Percentiles rank a stretch among this genome's conserved stretches.
Conservation (phyloP, 2,113 vertebrate genomes). For the Plecturocebus donacophilus region DNA sequence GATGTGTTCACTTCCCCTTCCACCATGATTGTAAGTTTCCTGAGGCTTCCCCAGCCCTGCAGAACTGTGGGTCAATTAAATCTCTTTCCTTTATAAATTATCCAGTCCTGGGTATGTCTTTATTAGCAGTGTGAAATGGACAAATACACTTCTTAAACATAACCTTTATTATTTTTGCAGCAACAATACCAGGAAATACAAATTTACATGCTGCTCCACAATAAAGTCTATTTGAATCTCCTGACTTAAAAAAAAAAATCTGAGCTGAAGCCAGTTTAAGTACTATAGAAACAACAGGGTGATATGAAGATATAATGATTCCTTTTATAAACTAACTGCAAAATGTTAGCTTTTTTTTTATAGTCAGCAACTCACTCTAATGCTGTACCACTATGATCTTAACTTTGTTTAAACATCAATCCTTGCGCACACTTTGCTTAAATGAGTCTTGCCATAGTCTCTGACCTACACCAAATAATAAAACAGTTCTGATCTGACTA, state of each 20-base stretch:
- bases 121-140: too few relatives aligned
- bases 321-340: not conserved
- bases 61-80: too few relatives aligned
- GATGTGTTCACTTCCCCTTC: too few relatives aligned
- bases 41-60: too few relatives aligned
- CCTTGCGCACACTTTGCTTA: not conserved
- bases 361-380: not conserved
- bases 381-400: not conserved
- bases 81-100: too few relatives aligned
- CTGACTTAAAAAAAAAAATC: not conserved
- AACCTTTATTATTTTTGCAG: not conserved
- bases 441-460: not conserved
- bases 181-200: not conserved
- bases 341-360: slow-evolving; percentile 2
- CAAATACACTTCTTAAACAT: not conserved
- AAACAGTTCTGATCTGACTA: not conserved
- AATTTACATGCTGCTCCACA: not conserved
- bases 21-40: too few relatives aligned
- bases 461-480: not conserved
- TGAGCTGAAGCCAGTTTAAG: not conserved
- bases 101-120: too few relatives aligned
- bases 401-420: not conserved
- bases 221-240: not conserved
- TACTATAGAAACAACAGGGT: not conserved
- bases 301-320: not conserved